Evolutionary conservation across 2,888 invertebrate species (phyloP).

Genomic region (Chloroclystis v-ata): DNA sequence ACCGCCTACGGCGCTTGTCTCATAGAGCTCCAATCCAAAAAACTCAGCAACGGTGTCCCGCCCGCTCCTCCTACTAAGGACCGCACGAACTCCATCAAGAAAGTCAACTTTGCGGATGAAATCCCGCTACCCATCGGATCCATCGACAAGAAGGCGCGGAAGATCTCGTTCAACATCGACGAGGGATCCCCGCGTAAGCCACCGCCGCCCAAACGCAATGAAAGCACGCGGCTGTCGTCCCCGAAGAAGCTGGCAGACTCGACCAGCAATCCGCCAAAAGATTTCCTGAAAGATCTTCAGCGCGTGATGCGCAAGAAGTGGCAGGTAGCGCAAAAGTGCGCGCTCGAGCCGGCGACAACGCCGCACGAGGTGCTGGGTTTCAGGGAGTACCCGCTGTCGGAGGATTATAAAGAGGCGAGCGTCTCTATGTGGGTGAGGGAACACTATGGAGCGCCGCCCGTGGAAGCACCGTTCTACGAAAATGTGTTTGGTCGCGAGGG

Average conservation of each 20-base stretch:
- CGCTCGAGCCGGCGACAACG: constrained; percentile 90
- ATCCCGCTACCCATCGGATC: no score
- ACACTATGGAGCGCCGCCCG: constrained; percentile 86
- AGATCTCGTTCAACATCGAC: constrained; percentile 81
- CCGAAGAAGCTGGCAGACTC: constrained; percentile 87
- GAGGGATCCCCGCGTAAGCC: constrained; percentile 81
- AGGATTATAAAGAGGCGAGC: constrained; percentile 87
- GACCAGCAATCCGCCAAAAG: constrained; percentile 85
- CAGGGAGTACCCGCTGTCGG: constrained; percentile 85
- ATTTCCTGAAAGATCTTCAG: constrained; percentile 92
- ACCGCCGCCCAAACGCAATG: constrained; percentile 86
- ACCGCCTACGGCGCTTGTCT: constrained; percentile 73
- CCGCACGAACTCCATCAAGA: constrained; percentile 67
- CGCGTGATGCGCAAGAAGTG: constrained; percentile 95
- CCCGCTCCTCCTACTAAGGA: constrained; percentile 66
- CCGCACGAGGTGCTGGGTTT: constrained; percentile 95
- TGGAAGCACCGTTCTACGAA: constrained; percentile 83
- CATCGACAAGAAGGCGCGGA: constrained; percentile 80
- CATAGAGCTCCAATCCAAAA: constrained; percentile 77
- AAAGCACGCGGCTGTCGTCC: constrained; percentile 84
- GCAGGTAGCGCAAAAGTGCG: constrained; percentile 95
- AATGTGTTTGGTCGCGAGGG: constrained; percentile 77
- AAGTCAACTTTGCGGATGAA: constrained; percentile 82
- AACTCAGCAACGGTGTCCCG: constrained; percentile 60
- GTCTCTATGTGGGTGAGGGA: constrained; percentile 94